Percentiles rank a stretch among this genome's conserved stretches.
phyloP scores from a whole-genome alignment of 2,113 vertebrate species.

The Romanogobio albipinnatus region DNA sequence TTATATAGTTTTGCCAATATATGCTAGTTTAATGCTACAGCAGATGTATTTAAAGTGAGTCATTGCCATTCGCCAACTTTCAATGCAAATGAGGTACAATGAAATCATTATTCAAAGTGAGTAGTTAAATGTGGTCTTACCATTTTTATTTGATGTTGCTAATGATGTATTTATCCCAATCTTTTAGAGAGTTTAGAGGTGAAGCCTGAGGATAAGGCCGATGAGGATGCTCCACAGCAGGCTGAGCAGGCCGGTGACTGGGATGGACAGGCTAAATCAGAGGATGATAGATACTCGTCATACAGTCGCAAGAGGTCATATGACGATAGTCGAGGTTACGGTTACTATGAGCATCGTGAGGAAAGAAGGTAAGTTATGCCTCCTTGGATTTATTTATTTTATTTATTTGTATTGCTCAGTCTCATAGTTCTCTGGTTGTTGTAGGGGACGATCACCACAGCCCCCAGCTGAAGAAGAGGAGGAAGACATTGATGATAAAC shows the following conservation, averaged over 20 bases:
- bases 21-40: background rate
- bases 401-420: background rate
- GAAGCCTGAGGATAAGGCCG: conserved; percentile 66
- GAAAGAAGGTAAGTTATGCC: conserved; percentile 72
- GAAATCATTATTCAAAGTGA: too few relatives aligned
- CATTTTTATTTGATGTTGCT: background rate
- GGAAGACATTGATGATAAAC: conserved; percentile 80
- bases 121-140: too few relatives aligned
- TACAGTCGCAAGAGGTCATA: conserved; percentile 78
- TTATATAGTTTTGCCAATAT: background rate
- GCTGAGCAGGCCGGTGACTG: conserved; percentile 53
- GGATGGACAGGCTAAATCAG: conserved; percentile 57
- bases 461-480: conserved; percentile 84
- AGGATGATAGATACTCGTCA: conserved; percentile 54
- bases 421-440: background rate
- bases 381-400: background rate
- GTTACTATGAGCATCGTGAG: conserved; percentile 81
- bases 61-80: background rate
- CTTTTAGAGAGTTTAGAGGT: conserved; percentile 48
- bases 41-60: background rate
- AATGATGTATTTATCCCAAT: background rate
- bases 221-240: conserved; percentile 17
- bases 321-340: conserved; percentile 75
- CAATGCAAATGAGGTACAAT: too few relatives aligned
- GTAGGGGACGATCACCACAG: conserved; percentile 81